Base-by-base conservation (phyloP, 2,113 vertebrate species). In the Tichodroma muraria region DNA sequence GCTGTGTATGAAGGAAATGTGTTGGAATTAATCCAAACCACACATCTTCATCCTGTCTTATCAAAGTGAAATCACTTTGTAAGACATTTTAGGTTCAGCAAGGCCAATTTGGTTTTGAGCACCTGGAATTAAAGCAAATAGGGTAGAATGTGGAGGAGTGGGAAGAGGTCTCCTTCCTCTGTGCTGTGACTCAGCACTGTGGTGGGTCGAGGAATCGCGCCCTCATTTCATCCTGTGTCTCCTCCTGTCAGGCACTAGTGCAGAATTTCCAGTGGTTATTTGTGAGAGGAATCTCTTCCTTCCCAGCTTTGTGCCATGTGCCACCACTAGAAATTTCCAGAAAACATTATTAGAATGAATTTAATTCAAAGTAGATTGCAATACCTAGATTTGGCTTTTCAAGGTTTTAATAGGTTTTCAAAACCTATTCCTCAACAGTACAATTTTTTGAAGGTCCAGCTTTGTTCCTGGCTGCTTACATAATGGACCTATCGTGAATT, bases 21-120 rank as follows among this genome's bases (percentile, higher is more conserved):
- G 5, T n/a, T 96, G 82, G 80, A 81, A 56, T 85, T 80, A 78
- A 78, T 63, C 83, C 88, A 93, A 86, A 90, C 85, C 88, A 89
- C 35, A 64, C 0, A 2, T 88, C 80, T 94, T 85, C 56, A 78
- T 87, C 21, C 64, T 66, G 30, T 73, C 8, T 85, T 83, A 90
- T 85, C 82, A 49, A 94, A 77, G 59, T 35, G 33, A 90, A 93
- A 88, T 85, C 1, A 59, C 38, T 90, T 50, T 47, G 22, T 80
- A 83, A 70, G 56, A 85, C 3, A 6, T 76, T 82, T 91, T 65
- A 69, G 6, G 45, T 82, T 89, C 68, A 95, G 78, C 53, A 87
- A 85, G 19, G n/a, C n/a, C 28, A 57, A 25, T 56, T 80, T 87
- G 13, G 8, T 88, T 89, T 69, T 42, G 37, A 88, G 70, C n/a